Conservation (phyloP, 1,140 invertebrate genomes). For the Anastrepha ludens region DNA sequence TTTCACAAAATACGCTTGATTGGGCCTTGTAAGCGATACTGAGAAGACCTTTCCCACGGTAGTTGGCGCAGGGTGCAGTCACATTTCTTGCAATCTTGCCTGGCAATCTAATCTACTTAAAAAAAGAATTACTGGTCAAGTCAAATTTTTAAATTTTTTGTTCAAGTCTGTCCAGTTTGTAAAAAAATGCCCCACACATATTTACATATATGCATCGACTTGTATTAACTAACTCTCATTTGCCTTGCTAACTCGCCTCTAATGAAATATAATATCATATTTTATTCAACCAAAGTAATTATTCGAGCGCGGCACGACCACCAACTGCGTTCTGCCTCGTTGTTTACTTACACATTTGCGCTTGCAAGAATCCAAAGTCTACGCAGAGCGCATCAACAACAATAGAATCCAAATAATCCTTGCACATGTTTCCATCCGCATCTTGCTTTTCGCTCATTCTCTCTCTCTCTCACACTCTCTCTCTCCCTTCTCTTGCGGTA, state of each 20-base stretch:
- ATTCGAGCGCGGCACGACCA: neutral
- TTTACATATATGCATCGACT: neutral
- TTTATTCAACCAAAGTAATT: slow-evolving; percentile 26
- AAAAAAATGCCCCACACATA: neutral
- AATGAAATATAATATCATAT: slow-evolving; percentile 53
- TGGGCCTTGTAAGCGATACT: no score
- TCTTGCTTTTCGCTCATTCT: neutral
- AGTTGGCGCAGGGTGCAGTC: no score
- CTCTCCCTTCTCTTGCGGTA: neutral
- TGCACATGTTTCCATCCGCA: neutral
- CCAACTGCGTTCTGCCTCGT: neutral
- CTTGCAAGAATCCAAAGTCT: neutral
- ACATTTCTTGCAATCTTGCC: no score
- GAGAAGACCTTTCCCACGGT: no score
- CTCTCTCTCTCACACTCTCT: neutral
- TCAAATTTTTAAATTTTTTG: no score
- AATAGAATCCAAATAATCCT: neutral
- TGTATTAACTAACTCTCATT: neutral
- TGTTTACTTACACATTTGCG: neutral
- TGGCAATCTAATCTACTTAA: no score
- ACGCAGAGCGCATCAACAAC: neutral
- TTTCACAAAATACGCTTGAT: no score
- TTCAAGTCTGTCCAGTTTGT: no score
- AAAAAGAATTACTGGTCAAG: no score
- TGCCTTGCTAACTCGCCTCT: slow-evolving; percentile 5